These are phyloP conservation scores for Hecatera dysodea DNA, from an alignment of 2,888 invertebrate genomes.

Conservation along the genomic window DNA sequence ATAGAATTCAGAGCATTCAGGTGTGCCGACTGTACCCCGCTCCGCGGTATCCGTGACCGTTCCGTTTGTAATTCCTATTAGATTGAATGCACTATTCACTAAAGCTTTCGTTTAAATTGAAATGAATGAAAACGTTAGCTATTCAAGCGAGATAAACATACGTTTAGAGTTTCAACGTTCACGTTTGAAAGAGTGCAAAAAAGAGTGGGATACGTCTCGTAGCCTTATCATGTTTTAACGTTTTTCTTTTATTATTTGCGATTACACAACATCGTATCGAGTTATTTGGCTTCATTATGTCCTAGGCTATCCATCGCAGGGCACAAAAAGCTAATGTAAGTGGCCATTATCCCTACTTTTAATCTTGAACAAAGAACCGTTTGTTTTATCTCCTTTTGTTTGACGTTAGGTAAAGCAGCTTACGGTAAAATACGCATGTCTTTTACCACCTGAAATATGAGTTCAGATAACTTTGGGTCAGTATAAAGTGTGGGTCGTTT, in stretches of 20 bases:
- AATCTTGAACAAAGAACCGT: slow-evolving; percentile 42
- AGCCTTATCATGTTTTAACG: not conserved
- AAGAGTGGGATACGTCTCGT: not conserved
- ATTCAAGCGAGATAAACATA: slow-evolving; percentile 32
- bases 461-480: slow-evolving; percentile 57
- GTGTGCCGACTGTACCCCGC: slow-evolving; percentile 63
- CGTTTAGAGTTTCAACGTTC: slow-evolving; percentile 28
- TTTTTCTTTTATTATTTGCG: slow-evolving; percentile 5
- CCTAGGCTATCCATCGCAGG: not conserved
- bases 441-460: slow-evolving; percentile 52
- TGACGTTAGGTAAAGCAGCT: slow-evolving; percentile 38
- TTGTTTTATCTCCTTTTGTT: slow-evolving; percentile 56
- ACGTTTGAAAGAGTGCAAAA: slow-evolving; percentile 24
- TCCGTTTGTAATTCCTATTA: slow-evolving; percentile 58
- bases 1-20: slow-evolving; percentile 75
- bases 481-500: slow-evolving; percentile 50
- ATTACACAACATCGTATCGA: slow-evolving; percentile 5
- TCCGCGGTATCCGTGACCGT: slow-evolving; percentile 44
- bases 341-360: slow-evolving; percentile 28
- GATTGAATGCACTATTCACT: slow-evolving; percentile 65
- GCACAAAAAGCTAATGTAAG: slow-evolving; percentile 14
- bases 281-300: slow-evolving; percentile 9
- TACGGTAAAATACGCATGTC: slow-evolving; percentile 44
- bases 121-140: slow-evolving; percentile 39
- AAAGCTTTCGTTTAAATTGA: slow-evolving; percentile 62